Evolutionary conservation across 2,113 vertebrate species (phyloP), one percentile per base, ranked within the genome.

Genomic region (Carassius auratus): DNA sequence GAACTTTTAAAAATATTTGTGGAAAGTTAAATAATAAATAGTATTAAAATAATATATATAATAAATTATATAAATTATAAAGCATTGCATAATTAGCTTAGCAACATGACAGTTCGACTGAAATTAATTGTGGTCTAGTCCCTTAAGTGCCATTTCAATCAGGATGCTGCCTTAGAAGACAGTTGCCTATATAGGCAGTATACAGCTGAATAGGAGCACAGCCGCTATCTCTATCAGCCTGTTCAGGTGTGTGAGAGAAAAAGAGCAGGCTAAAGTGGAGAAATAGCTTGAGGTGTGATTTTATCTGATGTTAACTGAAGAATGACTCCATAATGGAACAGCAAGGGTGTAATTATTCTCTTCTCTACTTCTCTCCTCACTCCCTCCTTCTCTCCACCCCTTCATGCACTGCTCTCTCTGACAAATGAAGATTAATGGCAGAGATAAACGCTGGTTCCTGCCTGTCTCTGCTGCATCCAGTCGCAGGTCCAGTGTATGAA

Each of bases 401-500:
- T 86, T 33, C 55, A 83, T 90, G 90, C 92, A 45, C 57, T 83
- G 77, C 85, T 88, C 14, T 84, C 64, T 81, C 38, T 92, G 94
- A 94, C 94, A 94, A 91, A 96, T 94, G 94, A 93, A 95, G 96
- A 96, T 90, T 87, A 95, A 96, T 94, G 93, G 71, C 48, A 3
- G 23, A 75, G 92, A 89, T 88, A 59, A 82, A 88, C 88, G 88
- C 75, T 86, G 89, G 85, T 88, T 85, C 61, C 90, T 88, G 84
- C 89, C 89, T 76, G 21, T 91, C 90, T 89, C 77, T 89, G 71
- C 83, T 59, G 66, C 74, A 85, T 87, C 26, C 84, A 85, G 81
- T 76, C 26, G 13, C 79, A 87, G 50, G 33, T 86, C 62, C 6
- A 71, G 55, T 84, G 76, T 84, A 75, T 86, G 85, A 59, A 66